These are phyloP conservation scores for Sylvilagus bachmani DNA, from an alignment of 2,113 vertebrate genomes.

Conservation along the genomic window DNA sequence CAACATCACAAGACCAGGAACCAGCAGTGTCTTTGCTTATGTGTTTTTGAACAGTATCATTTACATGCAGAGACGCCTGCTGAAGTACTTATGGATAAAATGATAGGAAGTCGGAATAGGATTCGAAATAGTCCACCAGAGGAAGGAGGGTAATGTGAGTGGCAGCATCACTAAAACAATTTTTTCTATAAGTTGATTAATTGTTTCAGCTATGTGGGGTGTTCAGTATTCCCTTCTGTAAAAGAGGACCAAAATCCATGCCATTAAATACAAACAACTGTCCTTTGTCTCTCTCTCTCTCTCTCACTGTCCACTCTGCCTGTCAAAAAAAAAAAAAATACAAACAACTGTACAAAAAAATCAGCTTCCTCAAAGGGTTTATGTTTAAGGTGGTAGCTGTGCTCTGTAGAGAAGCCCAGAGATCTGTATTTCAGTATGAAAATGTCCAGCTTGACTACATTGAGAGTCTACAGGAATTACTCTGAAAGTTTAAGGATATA, in stretches of 20 bases:
- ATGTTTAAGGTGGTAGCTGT: not conserved
- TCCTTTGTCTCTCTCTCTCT: too few relatives aligned
- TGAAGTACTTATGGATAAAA: conserved; percentile 44
- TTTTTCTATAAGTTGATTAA: not conserved
- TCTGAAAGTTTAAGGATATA: not conserved
- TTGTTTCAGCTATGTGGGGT: not conserved
- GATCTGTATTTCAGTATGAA: conserved; percentile 16
- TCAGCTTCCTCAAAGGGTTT: conserved; percentile 2
- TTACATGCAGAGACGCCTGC: not conserved
- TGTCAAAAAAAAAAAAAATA: too few relatives aligned
- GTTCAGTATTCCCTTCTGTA: not conserved
- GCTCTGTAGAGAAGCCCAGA: conserved; percentile 13
- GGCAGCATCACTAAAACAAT: not conserved
- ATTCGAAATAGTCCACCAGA: not conserved
- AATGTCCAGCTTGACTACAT: conserved; percentile 18
- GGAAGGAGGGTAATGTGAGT: not conserved
- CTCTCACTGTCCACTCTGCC: too few relatives aligned
- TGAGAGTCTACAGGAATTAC: not conserved
- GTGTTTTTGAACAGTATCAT: not conserved
- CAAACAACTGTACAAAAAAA: not conserved
- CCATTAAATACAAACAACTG: not conserved
- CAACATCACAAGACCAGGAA: not conserved
- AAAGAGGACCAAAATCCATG: conserved; percentile 11
- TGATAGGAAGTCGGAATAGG: not conserved
- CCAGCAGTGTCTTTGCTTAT: not conserved